Base-by-base conservation (phyloP, 2,888 invertebrate genomes). In the Silvanus unidentatus region DNA sequence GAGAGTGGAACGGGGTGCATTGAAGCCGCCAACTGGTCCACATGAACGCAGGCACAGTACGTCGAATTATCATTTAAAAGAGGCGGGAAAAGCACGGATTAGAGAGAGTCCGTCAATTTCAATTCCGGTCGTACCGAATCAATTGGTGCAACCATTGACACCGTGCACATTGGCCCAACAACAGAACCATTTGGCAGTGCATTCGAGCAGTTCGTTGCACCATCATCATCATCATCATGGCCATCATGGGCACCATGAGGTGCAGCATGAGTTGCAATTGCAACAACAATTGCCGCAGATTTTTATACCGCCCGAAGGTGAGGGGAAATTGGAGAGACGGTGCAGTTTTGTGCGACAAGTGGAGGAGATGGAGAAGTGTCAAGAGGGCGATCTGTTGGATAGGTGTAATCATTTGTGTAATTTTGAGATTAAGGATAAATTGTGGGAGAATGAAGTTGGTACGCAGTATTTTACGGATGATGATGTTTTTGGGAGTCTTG, bases 281-380 rank as follows among this genome's bases (percentile, higher is more conserved):
- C 64, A 75, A 69, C 64, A 76, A 71, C 68, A 66, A 44, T 68
- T 79, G 70, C 63, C 78, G 69, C 68, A 79, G 73, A 66, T 79
- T 71, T 59, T 77, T 72, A 67, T 76, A 72, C 63, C 77, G 68
- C 70, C 64, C 30, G 65, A 61, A 47, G 65, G 60, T 1, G 69
- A 66, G 15, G 64, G 63, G 10, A 64, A 67, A 43, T 48, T 71
- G 55, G 71, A 72, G 52, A 57, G 69, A 66, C 69, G 68, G 65
- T 75, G 66, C 69, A 72, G 75, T 65, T 76, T 74, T 70, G 75
- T 69, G 62, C 68, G 72, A 63, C 71, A 74, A 64, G 76, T 72
- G 66, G 72, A 71, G 48, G 72, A 72, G 55, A 66, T 68, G 62
- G 70, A 68, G 52, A 71, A 68, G 49, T 57, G 52, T 16, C 61